A percentile compares a stretch with the other conserved stretches of the same genome.
Conservation (phyloP, 2,888 invertebrate species). For the Chaitophorus viminalis region DNA sequence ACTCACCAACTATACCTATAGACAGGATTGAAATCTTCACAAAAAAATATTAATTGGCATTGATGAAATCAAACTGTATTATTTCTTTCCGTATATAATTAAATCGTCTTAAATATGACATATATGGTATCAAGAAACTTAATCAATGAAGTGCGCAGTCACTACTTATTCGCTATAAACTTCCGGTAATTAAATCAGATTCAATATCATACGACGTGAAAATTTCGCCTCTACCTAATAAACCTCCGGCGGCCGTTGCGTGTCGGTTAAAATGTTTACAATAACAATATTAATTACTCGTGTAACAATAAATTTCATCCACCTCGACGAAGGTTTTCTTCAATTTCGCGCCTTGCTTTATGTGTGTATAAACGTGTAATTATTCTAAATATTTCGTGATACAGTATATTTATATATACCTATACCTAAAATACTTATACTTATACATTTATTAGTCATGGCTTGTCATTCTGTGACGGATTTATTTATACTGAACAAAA, state of each 20-base stretch:
- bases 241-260: background rate
- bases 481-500: too few relatives aligned
- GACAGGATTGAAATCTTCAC: too few relatives aligned
- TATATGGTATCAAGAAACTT: background rate
- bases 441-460: too few relatives aligned
- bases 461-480: too few relatives aligned
- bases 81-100: background rate
- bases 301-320: background rate
- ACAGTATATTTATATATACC: too few relatives aligned
- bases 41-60: too few relatives aligned
- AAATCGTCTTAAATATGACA: background rate
- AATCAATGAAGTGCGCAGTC: background rate
- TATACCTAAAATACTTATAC: too few relatives aligned
- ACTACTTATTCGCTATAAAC: background rate
- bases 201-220: background rate
- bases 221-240: background rate
- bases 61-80: too few relatives aligned
- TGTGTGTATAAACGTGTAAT: background rate
- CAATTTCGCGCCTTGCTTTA: background rate
- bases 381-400: too few relatives aligned
- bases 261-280: background rate
- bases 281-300: background rate
- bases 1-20: too few relatives aligned
- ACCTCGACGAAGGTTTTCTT: background rate
- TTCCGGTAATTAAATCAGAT: background rate